A percentile compares a stretch with the other conserved stretches of the same genome.
These are phyloP conservation scores for Oikopleura vanhoeffeni DNA, from an alignment of 23 tunicate genomes.

Conservation along the genomic window DNA sequence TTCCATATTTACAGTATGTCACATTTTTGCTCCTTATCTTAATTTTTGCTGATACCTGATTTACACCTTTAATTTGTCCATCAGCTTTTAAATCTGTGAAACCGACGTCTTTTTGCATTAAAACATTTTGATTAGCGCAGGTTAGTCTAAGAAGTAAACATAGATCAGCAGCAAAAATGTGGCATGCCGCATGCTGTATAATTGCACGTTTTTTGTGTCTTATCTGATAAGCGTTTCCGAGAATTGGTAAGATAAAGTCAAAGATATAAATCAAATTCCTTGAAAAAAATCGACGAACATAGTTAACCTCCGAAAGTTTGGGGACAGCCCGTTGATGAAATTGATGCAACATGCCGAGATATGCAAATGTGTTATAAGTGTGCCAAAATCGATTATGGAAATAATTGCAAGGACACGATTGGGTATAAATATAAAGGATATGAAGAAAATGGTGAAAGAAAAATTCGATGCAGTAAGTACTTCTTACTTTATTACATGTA, in stretches of 20 bases:
- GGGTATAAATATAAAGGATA: background rate
- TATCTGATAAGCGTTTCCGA: no score
- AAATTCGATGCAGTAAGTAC: background rate
- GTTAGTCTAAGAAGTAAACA: background rate
- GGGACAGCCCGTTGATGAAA: slow-evolving; percentile 15
- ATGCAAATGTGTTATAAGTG: slow-evolving; percentile 1
- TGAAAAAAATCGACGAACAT: no score
- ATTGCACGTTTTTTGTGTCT: no score
- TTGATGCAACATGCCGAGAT: background rate
- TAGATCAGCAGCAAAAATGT: background rate
- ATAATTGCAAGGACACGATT: background rate
- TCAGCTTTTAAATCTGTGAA: no score
- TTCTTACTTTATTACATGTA: no score
- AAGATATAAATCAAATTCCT: no score
- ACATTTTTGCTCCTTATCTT: no score
- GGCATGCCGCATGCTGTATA: no score
- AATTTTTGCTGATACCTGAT: no score
- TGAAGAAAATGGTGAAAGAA: background rate
- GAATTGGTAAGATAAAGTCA: no score
- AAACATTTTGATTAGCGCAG: background rate
- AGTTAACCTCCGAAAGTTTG: background rate
- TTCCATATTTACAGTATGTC: no score
- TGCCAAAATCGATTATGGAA: slow-evolving; percentile 1
- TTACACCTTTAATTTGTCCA: no score
- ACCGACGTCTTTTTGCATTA: background rate